A percentile compares a stretch with the other conserved stretches of the same genome.
These are phyloP conservation scores for Oegoconia quadripuncta DNA, from an alignment of 2,888 invertebrate genomes.

Conservation along the genomic window DNA sequence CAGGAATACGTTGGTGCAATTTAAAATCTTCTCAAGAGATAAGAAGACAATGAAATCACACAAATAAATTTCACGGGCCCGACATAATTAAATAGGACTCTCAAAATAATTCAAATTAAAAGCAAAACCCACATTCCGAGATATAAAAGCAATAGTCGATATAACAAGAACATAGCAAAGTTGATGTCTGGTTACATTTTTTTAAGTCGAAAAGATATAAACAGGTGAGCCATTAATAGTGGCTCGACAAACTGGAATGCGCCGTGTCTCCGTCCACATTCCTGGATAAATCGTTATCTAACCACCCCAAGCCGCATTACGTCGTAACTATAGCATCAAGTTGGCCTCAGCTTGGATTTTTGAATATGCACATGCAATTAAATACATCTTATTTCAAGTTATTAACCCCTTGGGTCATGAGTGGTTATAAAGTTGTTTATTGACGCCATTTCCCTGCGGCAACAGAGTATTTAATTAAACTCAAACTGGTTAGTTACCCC, in stretches of 20 bases:
- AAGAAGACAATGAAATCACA: too few relatives aligned
- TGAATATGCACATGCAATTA: constrained; percentile 10
- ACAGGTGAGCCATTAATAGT: constrained; percentile 41
- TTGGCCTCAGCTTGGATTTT: background rate
- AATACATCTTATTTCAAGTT: constrained; percentile 1
- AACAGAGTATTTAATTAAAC: too few relatives aligned
- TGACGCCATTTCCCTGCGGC: background rate
- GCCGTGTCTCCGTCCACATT: constrained; percentile 38
- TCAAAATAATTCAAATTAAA: too few relatives aligned
- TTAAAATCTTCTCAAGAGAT: too few relatives aligned
- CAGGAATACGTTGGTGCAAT: too few relatives aligned
- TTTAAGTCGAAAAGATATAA: constrained; percentile 33
- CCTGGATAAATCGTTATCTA: constrained; percentile 44
- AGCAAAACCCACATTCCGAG: too few relatives aligned
- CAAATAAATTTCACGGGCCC: too few relatives aligned
- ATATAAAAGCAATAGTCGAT: background rate
- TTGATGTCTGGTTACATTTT: constrained; percentile 22
- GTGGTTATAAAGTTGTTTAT: background rate
- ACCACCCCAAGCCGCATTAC: constrained; percentile 16
- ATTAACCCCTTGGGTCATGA: background rate
- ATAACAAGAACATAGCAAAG: constrained; percentile 4
- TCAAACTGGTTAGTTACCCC: too few relatives aligned
- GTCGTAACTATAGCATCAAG: constrained; percentile 9
- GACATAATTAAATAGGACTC: too few relatives aligned
- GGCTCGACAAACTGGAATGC: constrained; percentile 32